Base-by-base conservation (phyloP, 2,888 invertebrate genomes). In the Mycalesis mineus region DNA sequence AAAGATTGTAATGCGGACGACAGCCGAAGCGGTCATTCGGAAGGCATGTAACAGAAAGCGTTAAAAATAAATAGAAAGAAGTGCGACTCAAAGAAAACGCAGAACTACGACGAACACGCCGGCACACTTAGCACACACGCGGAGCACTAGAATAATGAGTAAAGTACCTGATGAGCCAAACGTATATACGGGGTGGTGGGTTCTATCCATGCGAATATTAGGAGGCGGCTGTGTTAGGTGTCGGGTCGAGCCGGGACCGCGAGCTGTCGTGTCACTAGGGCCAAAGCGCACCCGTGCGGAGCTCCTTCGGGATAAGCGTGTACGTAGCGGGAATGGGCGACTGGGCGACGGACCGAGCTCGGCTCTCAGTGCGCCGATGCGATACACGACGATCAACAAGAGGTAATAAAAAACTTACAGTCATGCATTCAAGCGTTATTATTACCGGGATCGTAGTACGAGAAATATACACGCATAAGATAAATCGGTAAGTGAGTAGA, bases 401-500 rank as follows among this genome's bases (percentile, higher is more conserved):
- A 89, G 86, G 87, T 88, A 89, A 88, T 88, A 88, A 90, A 87
- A 94, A 94, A 94, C 94, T 94, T 94, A 94, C 94, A 93, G 93
- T 92, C 94, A 94, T 94, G 94, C 94, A 94, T 93, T 92, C 92
- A 94, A 94, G 94, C 94, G 94, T 94, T 94, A 94, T 94, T 94
- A 94, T 94, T 94, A 94, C 93, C 94, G 94, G 94, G 94, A 93
- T 92, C 90, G 85, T 84, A 86, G 86, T 84, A 88, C 84, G 88
- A 89, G 88, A 88, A 88, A 88, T 88, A 87, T 88, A 88, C 88
- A 88, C 88, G 88, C 88, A 87, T 84, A 85, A 81, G 83, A 84
- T 82, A 80, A 84, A 83, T 86, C 84, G 84, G 78, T 81, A 82
- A 84, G 84, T 84, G 86, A 86, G 77, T 84, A 80, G 77, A 82